These are phyloP conservation scores for Pterostichus madidus DNA, from an alignment of 2,888 invertebrate genomes.

Conservation along the genomic window DNA sequence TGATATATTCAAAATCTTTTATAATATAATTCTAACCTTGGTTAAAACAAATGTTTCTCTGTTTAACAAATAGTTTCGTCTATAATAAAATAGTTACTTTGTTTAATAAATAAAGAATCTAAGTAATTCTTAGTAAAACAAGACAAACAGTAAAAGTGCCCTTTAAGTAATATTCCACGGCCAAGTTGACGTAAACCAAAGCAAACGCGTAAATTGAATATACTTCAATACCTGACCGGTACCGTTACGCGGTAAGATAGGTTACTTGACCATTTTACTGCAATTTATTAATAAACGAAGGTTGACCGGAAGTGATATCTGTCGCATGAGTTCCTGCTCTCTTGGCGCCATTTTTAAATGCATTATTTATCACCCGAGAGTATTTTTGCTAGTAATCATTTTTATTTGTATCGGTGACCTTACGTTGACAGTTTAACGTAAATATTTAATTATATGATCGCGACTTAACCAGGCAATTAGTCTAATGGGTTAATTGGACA, in stretches of 20 bases:
- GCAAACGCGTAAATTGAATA: conserved; percentile 27
- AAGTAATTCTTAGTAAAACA: too few relatives aligned
- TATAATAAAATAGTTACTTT: too few relatives aligned
- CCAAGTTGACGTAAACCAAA: conserved; percentile 15
- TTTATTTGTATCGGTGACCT: conserved; percentile 56
- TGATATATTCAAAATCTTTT: too few relatives aligned
- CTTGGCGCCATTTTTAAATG: conserved; percentile 62
- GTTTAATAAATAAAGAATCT: too few relatives aligned
- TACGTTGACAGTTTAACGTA: conserved; percentile 51
- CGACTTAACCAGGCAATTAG: conserved; percentile 54
- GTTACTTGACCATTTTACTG: conserved; percentile 40
- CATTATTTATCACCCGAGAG: conserved; percentile 52
- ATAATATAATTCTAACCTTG: too few relatives aligned
- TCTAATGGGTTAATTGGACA: conserved; percentile 49
- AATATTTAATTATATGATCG: conserved; percentile 48
- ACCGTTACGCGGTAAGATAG: conserved; percentile 34
- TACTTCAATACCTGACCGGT: conserved; percentile 1
- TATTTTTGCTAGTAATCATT: conserved; percentile 50
- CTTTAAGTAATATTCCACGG: conserved; percentile 18
- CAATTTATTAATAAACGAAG: conserved; percentile 65
- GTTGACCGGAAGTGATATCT: conserved; percentile 61
- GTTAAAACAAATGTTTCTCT: too few relatives aligned
- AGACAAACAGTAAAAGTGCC: background rate
- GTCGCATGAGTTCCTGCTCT: conserved; percentile 57
- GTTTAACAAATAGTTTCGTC: too few relatives aligned